Conservation (phyloP, 1,140 invertebrate genomes). For the Drosophila suzukii region DNA sequence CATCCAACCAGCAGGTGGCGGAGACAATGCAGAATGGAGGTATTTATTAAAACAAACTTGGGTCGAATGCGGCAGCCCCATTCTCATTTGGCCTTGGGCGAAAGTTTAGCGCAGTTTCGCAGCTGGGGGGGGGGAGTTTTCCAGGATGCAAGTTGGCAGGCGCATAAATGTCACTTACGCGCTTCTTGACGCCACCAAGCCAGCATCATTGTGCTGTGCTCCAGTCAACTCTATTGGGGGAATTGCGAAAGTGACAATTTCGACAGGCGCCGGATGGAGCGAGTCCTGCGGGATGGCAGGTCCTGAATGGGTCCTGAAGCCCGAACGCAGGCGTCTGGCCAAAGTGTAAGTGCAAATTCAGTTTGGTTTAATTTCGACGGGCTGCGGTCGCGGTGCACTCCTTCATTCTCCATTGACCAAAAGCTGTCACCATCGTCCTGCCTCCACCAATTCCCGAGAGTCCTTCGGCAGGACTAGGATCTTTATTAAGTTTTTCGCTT, state of each 20-base stretch:
- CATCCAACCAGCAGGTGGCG: slow-evolving; percentile 21
- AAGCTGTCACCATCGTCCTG: slow-evolving; percentile 51
- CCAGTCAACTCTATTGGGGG: slow-evolving; percentile 55
- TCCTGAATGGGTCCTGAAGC: not conserved
- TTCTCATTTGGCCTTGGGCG: slow-evolving; percentile 44
- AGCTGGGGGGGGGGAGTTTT: slow-evolving; percentile 22
- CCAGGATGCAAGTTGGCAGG: slow-evolving; percentile 51
- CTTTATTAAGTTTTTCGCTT: slow-evolving; percentile 83
- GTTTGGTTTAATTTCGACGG: slow-evolving; percentile 83
- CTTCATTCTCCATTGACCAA: slow-evolving; percentile 62
- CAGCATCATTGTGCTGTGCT: slow-evolving; percentile 30
- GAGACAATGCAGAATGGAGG: slow-evolving; percentile 76
- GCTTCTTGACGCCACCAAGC: slow-evolving; percentile 57
- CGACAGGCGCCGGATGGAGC: slow-evolving; percentile 47
- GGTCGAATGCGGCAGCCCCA: slow-evolving; percentile 29
- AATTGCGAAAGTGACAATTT: slow-evolving; percentile 83
- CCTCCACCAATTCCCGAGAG: not conserved
- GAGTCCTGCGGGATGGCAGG: slow-evolving; percentile 3
- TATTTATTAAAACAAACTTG: slow-evolving; percentile 83
- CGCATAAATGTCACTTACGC: slow-evolving; percentile 83
- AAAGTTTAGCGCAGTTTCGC: slow-evolving; percentile 22
- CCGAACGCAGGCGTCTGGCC: slow-evolving; percentile 12
- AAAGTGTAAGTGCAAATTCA: slow-evolving; percentile 80
- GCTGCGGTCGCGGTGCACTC: slow-evolving; percentile 62
- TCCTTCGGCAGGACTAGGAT: slow-evolving; percentile 57